A percentile compares a stretch with the other conserved stretches of the same genome.
Conservation (phyloP, 2,113 vertebrate species). For the Numida meleagris region DNA sequence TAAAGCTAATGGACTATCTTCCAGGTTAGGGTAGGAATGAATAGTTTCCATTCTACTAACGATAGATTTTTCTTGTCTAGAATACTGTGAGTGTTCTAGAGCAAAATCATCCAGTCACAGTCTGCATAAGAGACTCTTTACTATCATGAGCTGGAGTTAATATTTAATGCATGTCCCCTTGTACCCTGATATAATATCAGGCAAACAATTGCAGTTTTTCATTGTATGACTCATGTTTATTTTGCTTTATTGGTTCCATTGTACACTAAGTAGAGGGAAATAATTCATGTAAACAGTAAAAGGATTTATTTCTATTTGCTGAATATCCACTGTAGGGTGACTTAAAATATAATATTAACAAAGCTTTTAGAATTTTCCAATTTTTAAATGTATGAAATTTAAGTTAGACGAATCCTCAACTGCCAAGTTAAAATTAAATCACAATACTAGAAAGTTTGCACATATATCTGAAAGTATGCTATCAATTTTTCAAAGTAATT, state of each 20-base stretch:
- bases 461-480: neutral
- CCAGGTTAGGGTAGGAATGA: conserved; percentile 58
- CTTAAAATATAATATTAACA: neutral
- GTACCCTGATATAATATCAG: neutral
- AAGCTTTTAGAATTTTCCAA: neutral
- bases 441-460: neutral
- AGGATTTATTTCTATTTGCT: neutral
- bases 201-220: neutral
- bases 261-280: neutral
- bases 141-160: neutral
- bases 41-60: neutral
- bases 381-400: neutral
- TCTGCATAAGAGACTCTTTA: neutral
- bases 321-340: neutral
- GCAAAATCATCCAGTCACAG: neutral
- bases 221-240: neutral
- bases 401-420: neutral
- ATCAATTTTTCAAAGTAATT: neutral
- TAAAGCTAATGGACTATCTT: conserved; percentile 65
- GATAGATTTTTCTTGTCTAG: conserved; percentile 28
- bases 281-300: neutral
- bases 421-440: neutral
- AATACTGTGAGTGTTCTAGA: neutral
- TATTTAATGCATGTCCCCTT: neutral
- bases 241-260: neutral